Base-by-base conservation (phyloP, 2,888 invertebrate genomes). In the Rotaria macrura region DNA sequence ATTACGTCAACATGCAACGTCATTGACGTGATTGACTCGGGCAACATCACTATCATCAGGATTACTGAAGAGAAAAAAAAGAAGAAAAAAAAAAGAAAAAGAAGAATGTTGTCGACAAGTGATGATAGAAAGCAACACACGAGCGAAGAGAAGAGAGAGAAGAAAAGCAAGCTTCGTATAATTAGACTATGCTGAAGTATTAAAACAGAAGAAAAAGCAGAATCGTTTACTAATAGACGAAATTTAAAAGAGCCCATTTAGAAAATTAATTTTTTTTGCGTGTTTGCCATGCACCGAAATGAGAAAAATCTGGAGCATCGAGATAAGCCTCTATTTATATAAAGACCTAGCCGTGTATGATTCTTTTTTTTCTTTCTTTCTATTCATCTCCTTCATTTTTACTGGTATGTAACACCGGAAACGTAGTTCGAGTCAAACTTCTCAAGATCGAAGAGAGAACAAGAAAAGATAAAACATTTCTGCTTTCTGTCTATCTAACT, bases 1-100 rank as follows among this genome's bases (percentile, higher is more conserved):
- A 6, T 65, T 65, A 34, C 65, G 65, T 65, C 65, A 65, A 65
- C 34, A 65, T 34, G 65, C 65, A 65, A 65, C 29, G 34, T 65
- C 29, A 65, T 34, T 65, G 65, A 65, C 65, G 65, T 65, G 65
- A 65, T 65, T 65, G 65, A 65, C 65, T 65, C 65, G 65, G 34
- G 65, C 34, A 65, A 34, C 65, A 65, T 65, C 65, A 65, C 65
- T 65, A 65, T 65, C 29, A 65, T 65, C 14, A 0, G 38, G 34
- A 65, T 65, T 34, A 38, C 34, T 65, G 17, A 29, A 65, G 52
- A 65, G 34, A 57, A 57, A 57, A n/a, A n/a, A 12, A 57, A 57
- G 55, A n/a, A 57, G 55, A 65, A 34, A 17, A 65, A 65, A 34
- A 65, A 65, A 29, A 34, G 29, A 65, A 29, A 65, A 17, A 65